Base-by-base conservation (phyloP, 1,140 invertebrate species). In the Eriocheir sinensis region DNA sequence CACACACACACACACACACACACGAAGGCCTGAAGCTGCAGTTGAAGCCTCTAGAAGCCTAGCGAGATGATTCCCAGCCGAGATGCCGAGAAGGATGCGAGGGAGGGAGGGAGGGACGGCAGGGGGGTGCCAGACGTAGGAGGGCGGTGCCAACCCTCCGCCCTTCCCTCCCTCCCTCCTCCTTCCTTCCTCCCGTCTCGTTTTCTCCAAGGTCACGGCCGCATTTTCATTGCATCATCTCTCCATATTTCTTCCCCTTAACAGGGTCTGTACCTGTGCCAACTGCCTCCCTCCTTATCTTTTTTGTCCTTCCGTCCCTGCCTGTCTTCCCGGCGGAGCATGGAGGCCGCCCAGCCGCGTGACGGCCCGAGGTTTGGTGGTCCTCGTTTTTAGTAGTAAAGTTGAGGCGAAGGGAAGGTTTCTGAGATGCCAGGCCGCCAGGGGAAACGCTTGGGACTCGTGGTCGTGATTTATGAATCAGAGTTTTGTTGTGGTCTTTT, bases 211-310 rank as follows among this genome's bases (percentile, higher is more conserved):
- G 34, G 34, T 86, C 83, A 86, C 21, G 34, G 34, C 36, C 83
- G 83, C 12, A 27, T 41, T n/a, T 38, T 30, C 83, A 86, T 41
- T 41, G 40, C 83, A 41, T 86, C 83, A 72, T 41, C 30, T 86
- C 83, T 38, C 83, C 83, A 86, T 72, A 72, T 72, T 72, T 72
- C 60, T 72, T 72, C 27, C 60, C 60, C 4, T 21, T 72, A 72
- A 72, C 60, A n/a, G 3, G 17, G 27, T 4, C 60, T n/a, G 60
- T 72, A 72, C 60, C 60, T 27, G 60, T 72, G 60, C 60, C 60
- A 72, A n/a, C 60, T n/a, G 27, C 60, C 27, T 72, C 60, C 9
- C 60, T n/a, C 27, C 27, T n/a, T n/a, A 12, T 72, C 60, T 1
- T n/a, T 4, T 2, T 1, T 3, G 21, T n/a, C 60, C 60, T n/a